Conservation (phyloP, 2,797 vertebrate species). For the Dicrostonyx torquatus region DNA sequence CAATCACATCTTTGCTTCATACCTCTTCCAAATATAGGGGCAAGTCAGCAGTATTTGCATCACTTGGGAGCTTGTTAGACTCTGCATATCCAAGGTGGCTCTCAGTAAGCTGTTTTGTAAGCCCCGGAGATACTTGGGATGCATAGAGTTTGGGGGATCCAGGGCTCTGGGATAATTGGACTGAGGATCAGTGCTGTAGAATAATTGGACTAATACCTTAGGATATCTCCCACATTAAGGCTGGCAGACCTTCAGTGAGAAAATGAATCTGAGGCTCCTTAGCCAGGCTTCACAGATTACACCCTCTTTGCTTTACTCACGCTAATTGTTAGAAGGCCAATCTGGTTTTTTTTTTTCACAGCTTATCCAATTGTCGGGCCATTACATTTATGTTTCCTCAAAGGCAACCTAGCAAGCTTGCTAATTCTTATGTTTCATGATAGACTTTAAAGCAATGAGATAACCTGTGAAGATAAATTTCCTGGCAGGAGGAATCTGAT, state of each 20-base stretch:
- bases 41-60: not conserved
- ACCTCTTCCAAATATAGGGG: not conserved
- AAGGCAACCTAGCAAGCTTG: not conserved
- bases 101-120: not conserved
- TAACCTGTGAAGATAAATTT: slow-evolving; percentile 52
- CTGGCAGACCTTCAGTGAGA: not conserved
- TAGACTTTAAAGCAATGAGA: slow-evolving; percentile 18
- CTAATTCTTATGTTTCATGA: slow-evolving; percentile 5
- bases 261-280: not conserved
- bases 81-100: not conserved
- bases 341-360: not conserved
- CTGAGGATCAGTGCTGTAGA: not conserved
- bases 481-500: not conserved
- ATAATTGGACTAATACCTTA: slow-evolving; percentile 3
- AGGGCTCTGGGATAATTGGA: not conserved
- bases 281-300: not conserved
- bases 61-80: slow-evolving; percentile 33
- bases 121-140: not conserved
- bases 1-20: not conserved
- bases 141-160: not conserved
- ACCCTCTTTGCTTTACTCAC: not conserved
- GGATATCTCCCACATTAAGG: not conserved
- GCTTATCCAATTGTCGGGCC: not conserved
- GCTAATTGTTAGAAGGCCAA: not conserved
- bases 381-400: not conserved